These are phyloP conservation scores for Pachypsylla venusta DNA, from an alignment of 1,140 invertebrate species.

Conservation along the genomic window DNA sequence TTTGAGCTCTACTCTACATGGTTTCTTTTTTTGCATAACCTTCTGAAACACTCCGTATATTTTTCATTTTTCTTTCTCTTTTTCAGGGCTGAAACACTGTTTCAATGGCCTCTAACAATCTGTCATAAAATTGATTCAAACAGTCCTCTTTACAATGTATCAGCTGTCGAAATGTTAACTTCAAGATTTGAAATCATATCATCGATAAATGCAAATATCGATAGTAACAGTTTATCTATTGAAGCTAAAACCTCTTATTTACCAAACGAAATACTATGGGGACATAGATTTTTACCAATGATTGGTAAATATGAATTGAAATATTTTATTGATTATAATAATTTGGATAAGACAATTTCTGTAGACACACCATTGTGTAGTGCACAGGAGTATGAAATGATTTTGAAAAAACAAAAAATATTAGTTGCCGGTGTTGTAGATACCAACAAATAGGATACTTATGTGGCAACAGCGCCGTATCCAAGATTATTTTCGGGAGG, in stretches of 20 bases:
- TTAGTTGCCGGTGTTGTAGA: too few species aligned
- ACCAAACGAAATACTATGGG: conserved; percentile 72
- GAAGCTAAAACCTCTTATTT: conserved; percentile 64
- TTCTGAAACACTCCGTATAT: too few species aligned
- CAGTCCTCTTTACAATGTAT: conserved; percentile 41
- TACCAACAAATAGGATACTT: too few species aligned
- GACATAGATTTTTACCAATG: conserved; percentile 61
- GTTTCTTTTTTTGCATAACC: too few species aligned
- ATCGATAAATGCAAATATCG: conserved; percentile 64
- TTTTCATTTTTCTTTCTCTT: too few species aligned
- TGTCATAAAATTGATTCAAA: conserved; percentile 32
- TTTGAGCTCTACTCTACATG: too few species aligned
- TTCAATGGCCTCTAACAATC: conserved; percentile 47
- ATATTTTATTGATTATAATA: conserved; percentile 84
- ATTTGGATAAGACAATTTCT: conserved; percentile 80
- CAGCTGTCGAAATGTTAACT: conserved; percentile 37
- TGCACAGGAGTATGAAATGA: conserved; percentile 43
- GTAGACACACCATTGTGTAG: conserved; percentile 82
- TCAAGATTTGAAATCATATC: conserved; percentile 76
- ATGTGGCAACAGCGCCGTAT: too few species aligned
- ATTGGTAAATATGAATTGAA: conserved; percentile 42
- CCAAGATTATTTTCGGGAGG: too few species aligned
- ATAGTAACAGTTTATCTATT: conserved; percentile 56
- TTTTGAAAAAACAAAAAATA: too few species aligned
- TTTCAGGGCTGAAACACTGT: conserved; percentile 32